Evolutionary conservation across 2,113 vertebrate species (phyloP).

Genomic region (Prionailurus bengalensis): DNA sequence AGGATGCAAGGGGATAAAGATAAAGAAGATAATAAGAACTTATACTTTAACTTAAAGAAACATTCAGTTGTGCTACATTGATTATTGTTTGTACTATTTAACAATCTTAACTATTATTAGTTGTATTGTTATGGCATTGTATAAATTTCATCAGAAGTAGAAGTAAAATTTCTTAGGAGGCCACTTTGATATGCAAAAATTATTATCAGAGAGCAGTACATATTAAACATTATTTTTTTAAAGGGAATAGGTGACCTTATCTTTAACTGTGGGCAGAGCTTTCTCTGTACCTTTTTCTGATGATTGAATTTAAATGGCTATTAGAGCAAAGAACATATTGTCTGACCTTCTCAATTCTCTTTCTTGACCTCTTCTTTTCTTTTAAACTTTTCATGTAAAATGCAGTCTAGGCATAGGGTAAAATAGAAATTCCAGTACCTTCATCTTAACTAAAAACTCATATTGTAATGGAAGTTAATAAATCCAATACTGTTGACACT

Average conservation of each 20-base stretch:
- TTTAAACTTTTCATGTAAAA: not conserved
- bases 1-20: not conserved
- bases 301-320: not conserved
- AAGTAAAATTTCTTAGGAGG: constrained; percentile 4
- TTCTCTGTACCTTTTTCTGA: not conserved
- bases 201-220: not conserved
- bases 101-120: not conserved
- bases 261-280: not conserved
- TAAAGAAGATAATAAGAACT: not conserved
- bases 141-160: not conserved
- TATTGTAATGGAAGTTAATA: not conserved
- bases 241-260: not conserved
- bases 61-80: not conserved
- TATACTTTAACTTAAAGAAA: not conserved
- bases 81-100: not conserved
- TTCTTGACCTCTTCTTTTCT: not conserved
- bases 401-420: not conserved
- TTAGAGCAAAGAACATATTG: not conserved
- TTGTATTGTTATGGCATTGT: not conserved
- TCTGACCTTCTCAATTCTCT: not conserved
- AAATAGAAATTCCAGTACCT: not conserved
- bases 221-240: not conserved
- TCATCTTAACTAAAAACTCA: not conserved
- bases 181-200: not conserved
- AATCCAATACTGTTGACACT: not conserved